phyloP scores from a whole-genome alignment of 2,888 invertebrate genomes.

The Biston betularia region DNA sequence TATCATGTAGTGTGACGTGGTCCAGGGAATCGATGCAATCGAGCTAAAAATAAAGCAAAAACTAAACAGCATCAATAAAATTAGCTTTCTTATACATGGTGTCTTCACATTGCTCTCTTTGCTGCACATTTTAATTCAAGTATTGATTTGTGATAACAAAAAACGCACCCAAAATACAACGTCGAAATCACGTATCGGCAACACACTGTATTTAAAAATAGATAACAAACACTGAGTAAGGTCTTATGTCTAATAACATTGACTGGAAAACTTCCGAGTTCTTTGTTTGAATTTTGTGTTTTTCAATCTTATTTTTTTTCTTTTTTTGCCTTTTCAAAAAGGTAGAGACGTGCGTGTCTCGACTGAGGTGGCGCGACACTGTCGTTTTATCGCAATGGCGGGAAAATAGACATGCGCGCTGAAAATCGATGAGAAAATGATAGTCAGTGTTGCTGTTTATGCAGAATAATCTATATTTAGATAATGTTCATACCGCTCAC shows the following conservation, averaged over 20 bases:
- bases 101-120: slow-evolving; percentile 21
- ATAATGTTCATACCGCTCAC: not conserved
- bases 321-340: slow-evolving; percentile 25
- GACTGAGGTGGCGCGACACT: slow-evolving; percentile 33
- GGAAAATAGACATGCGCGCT: slow-evolving; percentile 74
- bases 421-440: slow-evolving; percentile 77
- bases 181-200: not conserved
- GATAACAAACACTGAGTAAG: slow-evolving; percentile 13
- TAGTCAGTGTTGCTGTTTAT: slow-evolving; percentile 9
- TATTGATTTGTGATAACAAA: slow-evolving; percentile 41
- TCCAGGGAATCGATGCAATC: slow-evolving; percentile 6
- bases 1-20: not conserved
- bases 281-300: slow-evolving; percentile 34
- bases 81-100: slow-evolving; percentile 14
- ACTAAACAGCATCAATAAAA: slow-evolving; percentile 24
- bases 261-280: slow-evolving; percentile 16
- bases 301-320: slow-evolving; percentile 18
- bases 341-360: slow-evolving; percentile 32
- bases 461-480: not conserved
- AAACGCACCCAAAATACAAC: slow-evolving; percentile 37
- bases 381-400: slow-evolving; percentile 36
- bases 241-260: slow-evolving; percentile 7
- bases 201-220: not conserved
- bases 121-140: slow-evolving; percentile 39
- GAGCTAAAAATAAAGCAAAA: slow-evolving; percentile 1